These are phyloP conservation scores for Seriola quinqueradiata DNA, from an alignment of 2,113 vertebrate species.

Conservation along the genomic window DNA sequence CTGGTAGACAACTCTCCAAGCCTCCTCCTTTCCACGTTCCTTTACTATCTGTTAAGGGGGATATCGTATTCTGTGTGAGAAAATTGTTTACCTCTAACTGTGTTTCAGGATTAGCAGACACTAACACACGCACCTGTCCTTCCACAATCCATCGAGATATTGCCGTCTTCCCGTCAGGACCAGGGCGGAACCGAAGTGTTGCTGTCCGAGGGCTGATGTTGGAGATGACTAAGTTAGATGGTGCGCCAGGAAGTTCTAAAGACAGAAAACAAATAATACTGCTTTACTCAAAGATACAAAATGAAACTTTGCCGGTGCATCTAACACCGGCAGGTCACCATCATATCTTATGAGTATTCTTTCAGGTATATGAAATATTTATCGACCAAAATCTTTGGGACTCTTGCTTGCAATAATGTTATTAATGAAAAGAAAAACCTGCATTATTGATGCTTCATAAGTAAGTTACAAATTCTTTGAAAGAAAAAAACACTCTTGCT, in stretches of 20 bases:
- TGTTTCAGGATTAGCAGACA: neutral
- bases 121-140: conserved; percentile 78
- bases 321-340: neutral
- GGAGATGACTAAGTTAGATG: conserved; percentile 92
- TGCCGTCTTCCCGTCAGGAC: conserved; percentile 91
- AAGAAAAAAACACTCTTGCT: conserved; percentile 25
- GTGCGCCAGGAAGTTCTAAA: conserved; percentile 92
- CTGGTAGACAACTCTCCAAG: conserved; percentile 90
- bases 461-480: neutral
- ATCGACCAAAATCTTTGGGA: conserved; percentile 1
- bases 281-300: conserved; percentile 1
- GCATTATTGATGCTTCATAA: conserved; percentile 19
- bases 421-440: conserved; percentile 25
- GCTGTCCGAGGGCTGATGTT: conserved; percentile 95
- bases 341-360: conserved; percentile 5
- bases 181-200: conserved; percentile 90
- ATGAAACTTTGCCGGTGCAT: neutral
- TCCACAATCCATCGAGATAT: conserved; percentile 92
- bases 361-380: conserved; percentile 19
- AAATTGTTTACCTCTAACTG: neutral
- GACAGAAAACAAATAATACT: conserved; percentile 6
- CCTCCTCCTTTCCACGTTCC: conserved; percentile 81
- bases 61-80: neutral
- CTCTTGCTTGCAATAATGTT: neutral
- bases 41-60: conserved; percentile 83